Base-by-base conservation (phyloP, 2,797 vertebrate genomes). In the Manis javanica region DNA sequence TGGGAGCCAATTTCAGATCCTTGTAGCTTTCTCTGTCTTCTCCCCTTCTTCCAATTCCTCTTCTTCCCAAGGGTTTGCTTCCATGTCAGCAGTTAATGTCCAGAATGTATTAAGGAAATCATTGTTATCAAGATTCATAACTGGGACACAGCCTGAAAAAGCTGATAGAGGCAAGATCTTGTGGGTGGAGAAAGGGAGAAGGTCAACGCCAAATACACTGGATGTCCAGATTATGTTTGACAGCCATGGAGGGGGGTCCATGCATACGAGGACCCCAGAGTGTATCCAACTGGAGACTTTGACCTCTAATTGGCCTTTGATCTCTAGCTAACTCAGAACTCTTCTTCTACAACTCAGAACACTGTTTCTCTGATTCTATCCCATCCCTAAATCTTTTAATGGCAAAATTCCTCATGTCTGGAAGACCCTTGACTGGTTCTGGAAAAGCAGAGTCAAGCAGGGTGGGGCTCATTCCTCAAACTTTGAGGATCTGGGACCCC, bases 41-140 rank as follows among this genome's bases (percentile, higher is more conserved):
- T 39, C 16, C 23, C 10, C 11, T 51, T 87, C 91, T 31, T 69
- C 39, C 8, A 71, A 64, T 26, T 59, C 24, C n/a, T 87, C 75
- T 79, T 91, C 53, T 78, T 37, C 51, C 46, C 61, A 55, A 49
- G 86, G 53, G 14, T 86, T 84, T 93, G 57, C 69, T 26, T 87
- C 69, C 4, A 23, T 14, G 12, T 59, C n/a, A 71, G 51, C 6
- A 16, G 7, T 81, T 82, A 83, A 55, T 49, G 59, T n/a, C n/a
- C 85, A 75, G 77, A 78, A 53, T 29, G 42, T 83, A 34, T 66
- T 59, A 39, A 92, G 83, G 49, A 95, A 88, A 86, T 84, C 34
- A 34, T 3, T 81, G 53, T 72, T 71, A 42, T 71, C 49, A 51
- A n/a, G 59, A 89, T 87, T 69, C 9, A 15, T 79, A 81, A 88